phyloP scores from a whole-genome alignment of 1,140 invertebrate species.

The Aethina tumida region DNA sequence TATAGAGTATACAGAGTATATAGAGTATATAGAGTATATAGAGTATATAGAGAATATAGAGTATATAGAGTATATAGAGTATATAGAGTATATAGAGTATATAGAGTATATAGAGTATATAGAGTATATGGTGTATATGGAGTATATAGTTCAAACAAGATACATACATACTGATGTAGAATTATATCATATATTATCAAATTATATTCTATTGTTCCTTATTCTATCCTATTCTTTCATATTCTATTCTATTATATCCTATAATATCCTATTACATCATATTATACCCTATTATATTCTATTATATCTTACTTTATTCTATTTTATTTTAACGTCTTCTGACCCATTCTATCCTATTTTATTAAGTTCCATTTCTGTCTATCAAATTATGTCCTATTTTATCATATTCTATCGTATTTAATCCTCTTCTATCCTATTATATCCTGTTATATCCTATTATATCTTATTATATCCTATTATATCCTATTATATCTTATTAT shows the following conservation, averaged over 20 bases:
- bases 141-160: no score
- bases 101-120: no score
- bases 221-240: background rate
- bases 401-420: background rate
- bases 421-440: background rate
- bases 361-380: background rate
- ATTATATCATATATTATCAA: no score
- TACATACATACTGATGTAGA: no score
- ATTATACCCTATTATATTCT: background rate
- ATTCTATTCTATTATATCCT: slow-evolving; percentile 1
- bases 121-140: no score
- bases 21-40: no score
- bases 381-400: background rate
- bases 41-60: no score
- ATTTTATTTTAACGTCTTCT: background rate
- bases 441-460: background rate
- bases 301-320: background rate
- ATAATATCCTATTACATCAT: background rate
- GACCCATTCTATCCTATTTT: background rate
- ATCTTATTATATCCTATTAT: background rate
- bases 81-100: no score
- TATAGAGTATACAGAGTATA: no score
- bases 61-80: no score
- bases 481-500: no score
- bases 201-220: no score